A percentile compares a stretch with the other conserved stretches of the same genome.
phyloP scores from a whole-genome alignment of 2,888 invertebrate species.

The Eustalomyia histrio region DNA sequence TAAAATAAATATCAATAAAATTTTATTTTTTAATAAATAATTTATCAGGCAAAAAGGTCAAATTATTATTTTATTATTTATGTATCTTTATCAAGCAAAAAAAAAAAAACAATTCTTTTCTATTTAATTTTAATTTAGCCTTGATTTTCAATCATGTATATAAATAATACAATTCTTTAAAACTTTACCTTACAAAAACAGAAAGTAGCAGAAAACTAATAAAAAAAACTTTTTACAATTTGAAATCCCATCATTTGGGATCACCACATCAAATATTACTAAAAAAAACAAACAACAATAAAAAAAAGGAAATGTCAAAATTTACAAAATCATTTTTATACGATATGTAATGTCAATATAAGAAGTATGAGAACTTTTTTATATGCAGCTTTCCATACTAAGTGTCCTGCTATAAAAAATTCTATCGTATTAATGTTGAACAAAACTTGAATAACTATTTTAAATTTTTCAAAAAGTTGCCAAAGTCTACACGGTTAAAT shows the following conservation, averaged over 20 bases:
- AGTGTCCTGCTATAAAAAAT: too few relatives aligned
- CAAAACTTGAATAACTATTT: too few relatives aligned
- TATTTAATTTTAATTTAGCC: not conserved
- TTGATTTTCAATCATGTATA: not conserved
- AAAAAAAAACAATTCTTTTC: not conserved
- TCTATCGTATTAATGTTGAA: too few relatives aligned
- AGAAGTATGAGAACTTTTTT: too few relatives aligned
- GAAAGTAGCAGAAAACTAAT: not conserved
- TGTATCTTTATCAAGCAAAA: too few relatives aligned
- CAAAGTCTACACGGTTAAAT: too few relatives aligned
- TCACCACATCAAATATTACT: slow-evolving; percentile 16
- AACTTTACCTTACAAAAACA: not conserved
- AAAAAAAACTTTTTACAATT: slow-evolving; percentile 25
- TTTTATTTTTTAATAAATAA: too few relatives aligned
- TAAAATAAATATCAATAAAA: not conserved
- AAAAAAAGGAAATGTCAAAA: not conserved
- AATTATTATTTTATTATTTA: too few relatives aligned
- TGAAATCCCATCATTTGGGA: slow-evolving; percentile 20
- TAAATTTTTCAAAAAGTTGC: too few relatives aligned
- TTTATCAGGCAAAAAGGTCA: too few relatives aligned
- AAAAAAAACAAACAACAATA: not conserved
- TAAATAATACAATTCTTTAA: not conserved
- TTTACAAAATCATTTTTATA: slow-evolving; percentile 27
- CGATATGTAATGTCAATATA: not conserved
- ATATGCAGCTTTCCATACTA: too few relatives aligned